A percentile compares a stretch with the other conserved stretches of the same genome.
phyloP scores from a whole-genome alignment of 2,888 invertebrate genomes.

The Lycia hirtaria region DNA sequence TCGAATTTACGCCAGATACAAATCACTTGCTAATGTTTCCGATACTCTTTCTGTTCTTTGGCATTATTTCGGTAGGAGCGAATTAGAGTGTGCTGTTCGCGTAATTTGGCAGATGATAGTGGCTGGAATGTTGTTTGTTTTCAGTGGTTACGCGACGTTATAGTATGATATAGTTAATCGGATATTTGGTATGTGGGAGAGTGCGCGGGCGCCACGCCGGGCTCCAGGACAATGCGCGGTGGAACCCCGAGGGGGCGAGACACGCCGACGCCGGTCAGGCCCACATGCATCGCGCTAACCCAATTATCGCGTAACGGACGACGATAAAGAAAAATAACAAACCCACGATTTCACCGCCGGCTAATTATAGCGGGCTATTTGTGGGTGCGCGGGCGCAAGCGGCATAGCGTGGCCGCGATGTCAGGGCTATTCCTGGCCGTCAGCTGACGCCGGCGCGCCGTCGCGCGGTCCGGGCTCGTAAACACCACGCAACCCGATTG shows the following conservation, averaged over 20 bases:
- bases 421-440: conserved; percentile 84
- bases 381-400: conserved; percentile 83
- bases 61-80: conserved; percentile 21
- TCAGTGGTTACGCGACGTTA: conserved; percentile 19
- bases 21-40: conserved; percentile 4
- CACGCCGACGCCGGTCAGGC: conserved; percentile 82
- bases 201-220: conserved; percentile 42
- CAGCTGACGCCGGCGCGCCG: conserved; percentile 80
- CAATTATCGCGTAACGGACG: conserved; percentile 84
- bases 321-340: conserved; percentile 86
- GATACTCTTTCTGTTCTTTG: conserved; percentile 1
- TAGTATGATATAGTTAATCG: conserved; percentile 34
- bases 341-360: conserved; percentile 84
- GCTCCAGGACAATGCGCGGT: conserved; percentile 67
- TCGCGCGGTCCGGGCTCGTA: conserved; percentile 65
- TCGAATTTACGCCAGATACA: background rate
- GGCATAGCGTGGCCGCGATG: conserved; percentile 83
- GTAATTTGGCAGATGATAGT: conserved; percentile 22
- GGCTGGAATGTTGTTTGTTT: conserved; percentile 15
- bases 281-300: conserved; percentile 84
- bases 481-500: conserved; percentile 83
- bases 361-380: conserved; percentile 84
- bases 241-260: conserved; percentile 66
- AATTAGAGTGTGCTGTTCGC: conserved; percentile 10
- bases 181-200: conserved; percentile 36